phyloP scores from a whole-genome alignment of 30 jellyfish, hydroid and myxozoan species.

The Catostylus mosaicus region DNA sequence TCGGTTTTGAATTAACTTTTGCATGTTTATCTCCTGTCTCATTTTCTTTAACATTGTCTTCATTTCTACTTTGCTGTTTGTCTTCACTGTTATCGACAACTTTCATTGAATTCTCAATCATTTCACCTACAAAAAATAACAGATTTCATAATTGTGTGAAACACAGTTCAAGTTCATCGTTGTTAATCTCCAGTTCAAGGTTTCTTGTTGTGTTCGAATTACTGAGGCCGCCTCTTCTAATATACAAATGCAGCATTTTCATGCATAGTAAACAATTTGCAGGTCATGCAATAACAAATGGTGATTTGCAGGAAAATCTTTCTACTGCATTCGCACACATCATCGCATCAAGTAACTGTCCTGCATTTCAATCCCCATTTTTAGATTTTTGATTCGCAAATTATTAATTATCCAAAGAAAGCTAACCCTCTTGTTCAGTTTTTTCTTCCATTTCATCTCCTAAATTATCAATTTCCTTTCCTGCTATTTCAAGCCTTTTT shows the following conservation, averaged over 20 bases:
- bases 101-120: slow-evolving; percentile 30
- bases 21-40: slow-evolving; percentile 47
- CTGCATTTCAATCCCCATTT: too few relatives aligned
- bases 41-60: background rate
- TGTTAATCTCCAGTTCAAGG: too few relatives aligned
- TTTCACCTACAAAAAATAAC: slow-evolving; percentile 15
- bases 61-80: background rate
- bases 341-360: background rate
- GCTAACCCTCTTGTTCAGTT: slow-evolving; percentile 72
- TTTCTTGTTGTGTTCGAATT: too few relatives aligned
- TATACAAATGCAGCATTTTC: too few relatives aligned
- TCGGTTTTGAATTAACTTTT: slow-evolving; percentile 20
- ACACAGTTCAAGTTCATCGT: too few relatives aligned
- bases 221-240: too few relatives aligned
- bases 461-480: slow-evolving; percentile 60
- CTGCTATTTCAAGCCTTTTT: slow-evolving; percentile 65
- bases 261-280: too few relatives aligned
- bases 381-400: too few relatives aligned
- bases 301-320: too few relatives aligned
- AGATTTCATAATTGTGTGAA: too few relatives aligned
- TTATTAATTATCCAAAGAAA: background rate
- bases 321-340: background rate
- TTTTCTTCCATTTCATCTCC: slow-evolving; percentile 70
- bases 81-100: slow-evolving; percentile 8
- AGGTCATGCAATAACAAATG: too few relatives aligned